Base-by-base conservation (phyloP, 2,888 invertebrate genomes). In the Caenorhabditis virilis region DNA sequence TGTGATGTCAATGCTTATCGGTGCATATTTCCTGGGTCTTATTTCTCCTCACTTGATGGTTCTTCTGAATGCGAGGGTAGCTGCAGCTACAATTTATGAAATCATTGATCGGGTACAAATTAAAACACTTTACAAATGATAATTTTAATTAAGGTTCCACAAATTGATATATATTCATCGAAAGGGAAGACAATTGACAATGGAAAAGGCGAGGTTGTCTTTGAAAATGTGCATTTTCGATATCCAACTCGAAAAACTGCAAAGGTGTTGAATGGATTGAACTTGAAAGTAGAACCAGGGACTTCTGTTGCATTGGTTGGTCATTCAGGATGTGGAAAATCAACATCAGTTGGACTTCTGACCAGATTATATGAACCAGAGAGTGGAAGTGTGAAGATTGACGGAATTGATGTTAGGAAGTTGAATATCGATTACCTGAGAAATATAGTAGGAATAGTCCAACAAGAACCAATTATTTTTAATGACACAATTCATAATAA, bases 391-490 rank as follows among this genome's bases (percentile, higher is more conserved):
- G 74, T 74, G 5, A 64, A 41, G 1, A 67, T 80, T 23, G 80
- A 80, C 45, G 79, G 78, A 15, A 47, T 55, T 6, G 77, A 80
- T 36, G 76, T 80, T 22, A 42, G 69, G 9, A 57, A 59, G 3
- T 43, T 79, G 20, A 77, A 79, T 42, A 72, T 77, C 30, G 70
- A 74, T 13, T 72, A 73, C 67, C 69, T 80, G 15, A 41, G 80
- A 33, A 76, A 75, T 42, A 52, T 49, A 22, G 69, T 80, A 11
- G 80, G 80, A 51, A 75, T 80, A 16, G 80, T 80, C 3, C 77
- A 76, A 53, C 80, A 80, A 58, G 80, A 80, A 43, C 80, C 80
- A 6, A 65, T 67, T 36, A 59, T 80, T 2, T 80, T 80, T 66
- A 74, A 77, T 43, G 78, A 74, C 38, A 78, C 78, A 7, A 71